phyloP scores from a whole-genome alignment of 1,140 invertebrate genomes.

The Drosophila nebulosa region DNA sequence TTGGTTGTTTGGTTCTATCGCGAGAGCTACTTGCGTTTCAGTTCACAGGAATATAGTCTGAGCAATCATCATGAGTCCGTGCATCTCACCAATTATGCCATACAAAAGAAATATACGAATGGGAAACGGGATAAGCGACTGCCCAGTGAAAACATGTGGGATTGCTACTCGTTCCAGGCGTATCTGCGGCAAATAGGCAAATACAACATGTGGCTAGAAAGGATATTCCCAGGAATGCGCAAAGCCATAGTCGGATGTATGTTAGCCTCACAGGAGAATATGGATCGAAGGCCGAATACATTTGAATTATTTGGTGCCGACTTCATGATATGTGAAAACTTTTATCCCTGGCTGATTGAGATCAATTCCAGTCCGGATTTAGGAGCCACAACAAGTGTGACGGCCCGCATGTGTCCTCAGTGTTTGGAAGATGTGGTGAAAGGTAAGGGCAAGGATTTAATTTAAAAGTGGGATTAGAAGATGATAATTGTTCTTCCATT shows the following conservation, averaged over 20 bases:
- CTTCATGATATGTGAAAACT: slow-evolving; percentile 95
- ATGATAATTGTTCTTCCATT: slow-evolving; percentile 2
- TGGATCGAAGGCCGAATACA: slow-evolving; percentile 92
- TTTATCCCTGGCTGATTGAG: slow-evolving; percentile 95
- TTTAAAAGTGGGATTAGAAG: not conserved
- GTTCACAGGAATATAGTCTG: slow-evolving; percentile 93
- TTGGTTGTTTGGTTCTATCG: slow-evolving; percentile 89
- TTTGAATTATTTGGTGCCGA: slow-evolving; percentile 97
- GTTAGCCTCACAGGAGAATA: slow-evolving; percentile 91
- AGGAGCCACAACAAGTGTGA: slow-evolving; percentile 93
- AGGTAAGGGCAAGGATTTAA: slow-evolving; percentile 85
- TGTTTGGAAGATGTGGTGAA: slow-evolving; percentile 95
- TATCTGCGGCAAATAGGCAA: slow-evolving; percentile 88
- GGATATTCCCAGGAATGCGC: slow-evolving; percentile 95
- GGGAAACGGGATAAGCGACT: slow-evolving; percentile 86
- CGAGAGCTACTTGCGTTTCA: slow-evolving; percentile 95
- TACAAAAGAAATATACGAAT: slow-evolving; percentile 95
- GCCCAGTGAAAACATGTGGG: slow-evolving; percentile 94
- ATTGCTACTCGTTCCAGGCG: slow-evolving; percentile 88
- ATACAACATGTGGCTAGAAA: slow-evolving; percentile 88
- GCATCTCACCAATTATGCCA: slow-evolving; percentile 96
- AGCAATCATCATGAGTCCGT: slow-evolving; percentile 96
- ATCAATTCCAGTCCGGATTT: slow-evolving; percentile 97
- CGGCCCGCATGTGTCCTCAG: slow-evolving; percentile 91
- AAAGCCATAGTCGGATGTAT: slow-evolving; percentile 93